A percentile compares a stretch with the other conserved stretches of the same genome.
phyloP scores from a whole-genome alignment of 1,140 invertebrate species.

The Potamilus streckersoni region DNA sequence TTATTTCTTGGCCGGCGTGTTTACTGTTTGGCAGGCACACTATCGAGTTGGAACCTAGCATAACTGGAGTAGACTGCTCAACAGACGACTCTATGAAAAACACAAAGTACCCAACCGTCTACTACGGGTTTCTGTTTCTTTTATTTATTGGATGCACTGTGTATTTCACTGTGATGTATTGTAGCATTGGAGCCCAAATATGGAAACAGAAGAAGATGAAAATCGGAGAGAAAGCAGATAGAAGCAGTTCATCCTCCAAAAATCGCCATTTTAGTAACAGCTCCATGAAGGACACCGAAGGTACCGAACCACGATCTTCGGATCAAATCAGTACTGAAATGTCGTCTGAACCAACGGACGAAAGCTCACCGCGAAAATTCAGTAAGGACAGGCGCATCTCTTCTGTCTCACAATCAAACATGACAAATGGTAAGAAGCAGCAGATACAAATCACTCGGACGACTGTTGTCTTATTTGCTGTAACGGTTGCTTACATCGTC shows the following conservation, averaged over 20 bases:
- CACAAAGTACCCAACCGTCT: conserved; percentile 55
- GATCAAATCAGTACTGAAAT: conserved; percentile 54
- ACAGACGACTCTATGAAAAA: conserved; percentile 54
- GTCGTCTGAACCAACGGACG: conserved; percentile 47
- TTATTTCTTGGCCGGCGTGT: conserved; percentile 56
- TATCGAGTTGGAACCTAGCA: conserved; percentile 32
- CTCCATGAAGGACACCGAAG: conserved; percentile 34
- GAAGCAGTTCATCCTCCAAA: conserved; percentile 23
- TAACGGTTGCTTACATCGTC: conserved; percentile 52
- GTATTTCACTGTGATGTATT: conserved; percentile 58
- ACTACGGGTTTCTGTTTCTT: conserved; percentile 57
- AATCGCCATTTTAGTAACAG: conserved; percentile 31
- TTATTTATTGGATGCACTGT: conserved; percentile 52
- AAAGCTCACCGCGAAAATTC: conserved; percentile 18
- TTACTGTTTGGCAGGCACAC: conserved; percentile 56
- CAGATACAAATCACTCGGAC: conserved; percentile 48
- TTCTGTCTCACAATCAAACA: conserved; percentile 13
- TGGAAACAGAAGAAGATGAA: conserved; percentile 46
- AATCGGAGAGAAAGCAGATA: conserved; percentile 30
- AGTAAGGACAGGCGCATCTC: conserved; percentile 31
- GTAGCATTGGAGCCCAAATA: conserved; percentile 53
- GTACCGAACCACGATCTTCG: conserved; percentile 28
- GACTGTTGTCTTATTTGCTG: conserved; percentile 50
- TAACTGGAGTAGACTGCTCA: conserved; percentile 56
- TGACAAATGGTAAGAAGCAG: conserved; percentile 29